Conservation (phyloP, 2,797 vertebrate genomes). For the Gadopsis marmoratus region DNA sequence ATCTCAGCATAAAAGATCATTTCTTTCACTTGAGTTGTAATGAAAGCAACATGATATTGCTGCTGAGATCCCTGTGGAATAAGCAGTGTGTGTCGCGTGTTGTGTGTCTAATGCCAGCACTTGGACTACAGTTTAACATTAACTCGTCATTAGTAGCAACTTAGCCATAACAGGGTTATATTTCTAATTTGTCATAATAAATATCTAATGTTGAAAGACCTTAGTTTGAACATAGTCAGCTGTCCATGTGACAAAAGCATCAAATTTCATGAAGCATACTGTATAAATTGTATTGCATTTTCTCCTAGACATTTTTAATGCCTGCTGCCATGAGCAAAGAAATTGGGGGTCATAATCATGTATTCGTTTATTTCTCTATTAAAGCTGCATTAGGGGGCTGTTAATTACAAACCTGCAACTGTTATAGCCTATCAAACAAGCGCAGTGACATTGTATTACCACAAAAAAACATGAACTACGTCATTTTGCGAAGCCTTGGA, state of each 20-base stretch:
- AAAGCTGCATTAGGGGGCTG: neutral
- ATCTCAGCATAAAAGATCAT: conserved; percentile 7
- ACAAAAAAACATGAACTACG: neutral
- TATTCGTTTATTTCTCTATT: neutral
- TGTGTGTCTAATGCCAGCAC: neutral
- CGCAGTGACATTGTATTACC: neutral
- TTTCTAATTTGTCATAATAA: neutral
- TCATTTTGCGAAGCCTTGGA: neutral
- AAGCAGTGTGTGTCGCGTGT: neutral
- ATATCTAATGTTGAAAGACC: neutral
- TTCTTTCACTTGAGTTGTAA: conserved; percentile 16
- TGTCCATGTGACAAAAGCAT: neutral
- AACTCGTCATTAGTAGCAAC: neutral
- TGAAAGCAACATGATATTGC: conserved; percentile 11
- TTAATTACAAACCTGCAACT: neutral
- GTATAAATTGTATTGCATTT: neutral
- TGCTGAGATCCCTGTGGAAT: conserved; percentile 5
- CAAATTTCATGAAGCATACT: neutral
- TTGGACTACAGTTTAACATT: neutral
- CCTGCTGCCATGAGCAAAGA: neutral
- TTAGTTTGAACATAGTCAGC: neutral
- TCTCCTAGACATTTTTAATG: neutral
- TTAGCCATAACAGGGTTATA: neutral
- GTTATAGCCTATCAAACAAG: neutral
- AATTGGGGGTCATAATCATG: neutral